phyloP scores from a whole-genome alignment of 2,797 vertebrate genomes.

The Pteronotus mesoamericanus region DNA sequence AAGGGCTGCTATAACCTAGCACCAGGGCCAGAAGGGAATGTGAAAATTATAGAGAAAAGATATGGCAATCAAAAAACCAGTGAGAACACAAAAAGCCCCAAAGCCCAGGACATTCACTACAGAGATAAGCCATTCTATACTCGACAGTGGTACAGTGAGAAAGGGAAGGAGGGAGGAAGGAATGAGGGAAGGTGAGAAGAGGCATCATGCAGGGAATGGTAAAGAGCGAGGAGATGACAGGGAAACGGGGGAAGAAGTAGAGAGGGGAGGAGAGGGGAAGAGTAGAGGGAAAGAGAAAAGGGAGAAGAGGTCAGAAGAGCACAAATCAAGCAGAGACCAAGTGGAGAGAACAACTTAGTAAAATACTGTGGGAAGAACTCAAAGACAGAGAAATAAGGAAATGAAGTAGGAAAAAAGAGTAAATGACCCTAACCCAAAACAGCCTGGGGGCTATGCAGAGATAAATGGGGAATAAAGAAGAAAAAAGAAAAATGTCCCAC shows the following conservation, averaged over 20 bases:
- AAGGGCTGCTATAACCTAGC: not conserved
- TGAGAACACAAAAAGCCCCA: not conserved
- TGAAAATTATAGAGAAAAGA: constrained; percentile 5
- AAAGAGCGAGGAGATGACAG: not conserved
- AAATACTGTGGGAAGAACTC: not conserved
- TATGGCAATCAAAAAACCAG: not conserved
- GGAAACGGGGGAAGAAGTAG: not conserved
- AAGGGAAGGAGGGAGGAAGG: not conserved
- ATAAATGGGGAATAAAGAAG: not conserved
- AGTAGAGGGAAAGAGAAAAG: not conserved
- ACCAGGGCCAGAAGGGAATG: not conserved
- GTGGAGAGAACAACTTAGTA: not conserved
- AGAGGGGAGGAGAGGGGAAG: not conserved
- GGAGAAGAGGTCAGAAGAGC: not conserved
- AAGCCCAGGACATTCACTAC: not conserved
- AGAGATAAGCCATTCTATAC: not conserved
- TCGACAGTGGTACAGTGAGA: not conserved
- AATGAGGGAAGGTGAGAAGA: not conserved
- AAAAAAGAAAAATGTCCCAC: not conserved
- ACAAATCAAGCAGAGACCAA: not conserved
- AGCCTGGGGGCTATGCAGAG: not conserved
- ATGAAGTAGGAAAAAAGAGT: not conserved
- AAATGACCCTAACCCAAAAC: not conserved
- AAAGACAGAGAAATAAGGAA: not conserved
- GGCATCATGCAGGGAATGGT: not conserved